These are phyloP conservation scores for Tenthredo amoena DNA, from an alignment of 2,888 invertebrate genomes.

Conservation along the genomic window DNA sequence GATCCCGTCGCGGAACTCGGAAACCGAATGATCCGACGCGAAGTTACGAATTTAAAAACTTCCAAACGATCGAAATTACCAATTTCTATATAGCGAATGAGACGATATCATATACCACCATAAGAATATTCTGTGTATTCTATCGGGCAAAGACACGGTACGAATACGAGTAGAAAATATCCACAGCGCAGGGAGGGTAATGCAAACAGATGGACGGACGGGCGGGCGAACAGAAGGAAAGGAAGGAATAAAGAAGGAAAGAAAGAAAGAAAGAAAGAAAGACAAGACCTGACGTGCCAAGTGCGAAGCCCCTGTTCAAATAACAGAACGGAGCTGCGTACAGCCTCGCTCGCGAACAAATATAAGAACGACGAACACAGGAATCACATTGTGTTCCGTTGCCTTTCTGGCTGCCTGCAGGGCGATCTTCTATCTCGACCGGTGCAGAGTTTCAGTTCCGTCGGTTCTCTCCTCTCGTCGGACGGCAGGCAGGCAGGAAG, in stretches of 20 bases:
- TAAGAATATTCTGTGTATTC: neutral
- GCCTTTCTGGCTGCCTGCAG: neutral
- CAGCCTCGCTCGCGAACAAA: conserved; percentile 8
- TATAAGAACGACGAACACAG: conserved; percentile 20
- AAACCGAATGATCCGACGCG: neutral
- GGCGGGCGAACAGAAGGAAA: neutral
- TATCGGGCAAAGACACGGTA: neutral
- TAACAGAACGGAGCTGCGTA: neutral
- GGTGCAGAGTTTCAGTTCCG: neutral
- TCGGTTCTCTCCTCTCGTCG: neutral
- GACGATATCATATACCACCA: no score
- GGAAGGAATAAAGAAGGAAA: neutral
- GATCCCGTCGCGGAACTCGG: no score
- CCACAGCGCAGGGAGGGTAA: neutral
- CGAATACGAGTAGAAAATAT: conserved; percentile 16
- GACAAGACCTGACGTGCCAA: conserved; percentile 43
- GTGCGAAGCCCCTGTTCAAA: conserved; percentile 46
- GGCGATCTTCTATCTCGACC: neutral
- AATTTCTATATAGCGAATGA: no score
- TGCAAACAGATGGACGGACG: conserved; percentile 6
- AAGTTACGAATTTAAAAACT: neutral
- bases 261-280: neutral
- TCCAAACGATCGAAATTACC: neutral
- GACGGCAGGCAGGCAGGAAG: neutral
- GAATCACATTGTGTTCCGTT: conserved; percentile 10